These are phyloP conservation scores for Pyrgilauda ruficollis DNA, from an alignment of 2,113 vertebrate genomes.

Conservation along the genomic window DNA sequence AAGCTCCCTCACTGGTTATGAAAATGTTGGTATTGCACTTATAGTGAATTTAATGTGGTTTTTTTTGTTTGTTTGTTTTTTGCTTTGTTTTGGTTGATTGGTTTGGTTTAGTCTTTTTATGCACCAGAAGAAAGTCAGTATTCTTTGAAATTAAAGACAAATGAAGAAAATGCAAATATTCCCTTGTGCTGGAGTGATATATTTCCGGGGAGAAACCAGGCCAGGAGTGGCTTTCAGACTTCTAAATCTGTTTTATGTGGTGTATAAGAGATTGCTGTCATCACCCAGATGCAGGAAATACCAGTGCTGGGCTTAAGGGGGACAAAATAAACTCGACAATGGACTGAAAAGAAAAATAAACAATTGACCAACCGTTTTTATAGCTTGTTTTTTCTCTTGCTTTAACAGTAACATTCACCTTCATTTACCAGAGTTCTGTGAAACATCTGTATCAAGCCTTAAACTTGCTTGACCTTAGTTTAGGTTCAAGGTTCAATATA, in stretches of 20 bases:
- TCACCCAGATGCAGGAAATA: constrained; percentile 68
- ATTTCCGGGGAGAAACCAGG: constrained; percentile 47
- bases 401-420: constrained; percentile 62
- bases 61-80: neutral
- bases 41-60: neutral
- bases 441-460: constrained; percentile 64
- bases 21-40: neutral
- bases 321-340: constrained; percentile 67
- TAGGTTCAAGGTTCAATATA: constrained; percentile 66
- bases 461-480: constrained; percentile 65
- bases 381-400: constrained; percentile 50
- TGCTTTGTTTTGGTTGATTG: neutral
- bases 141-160: neutral
- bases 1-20: neutral
- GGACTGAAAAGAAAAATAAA: constrained; percentile 72
- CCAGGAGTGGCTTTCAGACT: constrained; percentile 16
- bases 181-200: neutral
- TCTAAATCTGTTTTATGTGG: constrained; percentile 59
- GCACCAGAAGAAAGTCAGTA: neutral
- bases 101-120: neutral
- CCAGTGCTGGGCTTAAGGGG: constrained; percentile 54
- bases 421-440: constrained; percentile 59
- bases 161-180: constrained; percentile 8
- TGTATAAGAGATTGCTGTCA: constrained; percentile 61
- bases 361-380: constrained; percentile 54